These are phyloP conservation scores for Phalacrocorax pelagicus DNA, from an alignment of 2,113 vertebrate genomes.

Conservation along the genomic window DNA sequence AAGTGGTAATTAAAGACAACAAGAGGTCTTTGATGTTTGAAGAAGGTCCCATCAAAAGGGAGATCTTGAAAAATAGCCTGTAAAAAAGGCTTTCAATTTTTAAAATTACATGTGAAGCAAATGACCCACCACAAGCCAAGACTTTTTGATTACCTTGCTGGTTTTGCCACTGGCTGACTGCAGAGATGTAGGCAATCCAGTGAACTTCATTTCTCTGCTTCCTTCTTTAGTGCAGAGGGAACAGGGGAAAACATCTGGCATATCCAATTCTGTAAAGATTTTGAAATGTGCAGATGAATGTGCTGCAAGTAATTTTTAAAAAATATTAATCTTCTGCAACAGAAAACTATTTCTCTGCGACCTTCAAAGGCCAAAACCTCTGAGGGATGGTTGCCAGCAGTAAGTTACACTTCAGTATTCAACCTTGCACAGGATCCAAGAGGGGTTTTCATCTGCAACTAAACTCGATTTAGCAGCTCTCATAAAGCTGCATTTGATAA, in stretches of 20 bases:
- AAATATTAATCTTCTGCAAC: not conserved
- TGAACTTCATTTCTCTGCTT: not conserved
- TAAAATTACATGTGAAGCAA: not conserved
- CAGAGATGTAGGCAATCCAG: not conserved
- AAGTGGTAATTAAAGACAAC: not conserved
- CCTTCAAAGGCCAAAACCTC: slow-evolving; percentile 11
- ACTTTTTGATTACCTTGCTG: not conserved
- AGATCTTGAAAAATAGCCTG: not conserved
- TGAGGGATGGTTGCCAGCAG: not conserved
- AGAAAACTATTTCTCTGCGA: not conserved
- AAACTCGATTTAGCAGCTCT: not conserved
- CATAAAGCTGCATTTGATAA: not conserved
- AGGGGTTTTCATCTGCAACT: not conserved
- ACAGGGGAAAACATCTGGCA: not conserved
- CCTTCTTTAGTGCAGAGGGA: not conserved
- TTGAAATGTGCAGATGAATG: not conserved
- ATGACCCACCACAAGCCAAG: not conserved
- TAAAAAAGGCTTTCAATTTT: not conserved
- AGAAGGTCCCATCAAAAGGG: not conserved
- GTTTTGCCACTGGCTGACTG: not conserved
- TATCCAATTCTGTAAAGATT: not conserved
- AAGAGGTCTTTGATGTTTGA: not conserved
- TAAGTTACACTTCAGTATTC: not conserved
- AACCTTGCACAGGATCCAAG: not conserved
- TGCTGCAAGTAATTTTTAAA: not conserved